These are phyloP conservation scores for Macrosteles quadrilineatus DNA, from an alignment of 1,140 invertebrate genomes.

Conservation along the genomic window DNA sequence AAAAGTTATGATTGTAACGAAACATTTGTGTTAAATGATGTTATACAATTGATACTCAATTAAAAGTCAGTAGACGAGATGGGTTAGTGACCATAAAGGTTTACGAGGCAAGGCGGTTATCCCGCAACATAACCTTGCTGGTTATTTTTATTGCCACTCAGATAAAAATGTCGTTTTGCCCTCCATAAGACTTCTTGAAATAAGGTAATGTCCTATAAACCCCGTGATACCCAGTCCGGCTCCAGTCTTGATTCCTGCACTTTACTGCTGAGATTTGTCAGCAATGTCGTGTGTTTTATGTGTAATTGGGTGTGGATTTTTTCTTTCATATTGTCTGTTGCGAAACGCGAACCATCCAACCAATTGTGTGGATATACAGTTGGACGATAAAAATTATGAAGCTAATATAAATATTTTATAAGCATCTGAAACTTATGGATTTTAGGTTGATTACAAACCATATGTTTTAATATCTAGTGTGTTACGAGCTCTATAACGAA, in stretches of 20 bases:
- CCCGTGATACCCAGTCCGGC: background rate
- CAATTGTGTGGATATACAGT: no score
- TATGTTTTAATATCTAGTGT: no score
- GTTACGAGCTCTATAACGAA: no score
- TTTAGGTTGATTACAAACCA: no score
- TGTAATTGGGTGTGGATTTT: no score
- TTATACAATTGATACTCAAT: conserved; percentile 1
- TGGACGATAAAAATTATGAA: no score
- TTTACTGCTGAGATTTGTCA: conserved; percentile 7
- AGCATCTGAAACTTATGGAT: no score
- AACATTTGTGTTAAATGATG: no score
- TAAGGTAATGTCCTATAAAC: conserved; percentile 10
- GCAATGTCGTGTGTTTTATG: background rate
- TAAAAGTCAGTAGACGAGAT: background rate
- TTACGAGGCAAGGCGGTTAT: background rate
- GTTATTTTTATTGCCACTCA: conserved; percentile 13
- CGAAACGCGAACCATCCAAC: no score
- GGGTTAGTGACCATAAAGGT: background rate
- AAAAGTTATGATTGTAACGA: no score
- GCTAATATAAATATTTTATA: no score
- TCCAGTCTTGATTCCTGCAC: conserved; percentile 1
- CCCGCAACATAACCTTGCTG: background rate
- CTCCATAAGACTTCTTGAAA: conserved; percentile 16
- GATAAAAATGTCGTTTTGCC: conserved; percentile 10
- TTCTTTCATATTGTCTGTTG: no score